These are phyloP conservation scores for Micropoecilia bifurca DNA, from an alignment of 2,797 vertebrate species.

Conservation along the genomic window DNA sequence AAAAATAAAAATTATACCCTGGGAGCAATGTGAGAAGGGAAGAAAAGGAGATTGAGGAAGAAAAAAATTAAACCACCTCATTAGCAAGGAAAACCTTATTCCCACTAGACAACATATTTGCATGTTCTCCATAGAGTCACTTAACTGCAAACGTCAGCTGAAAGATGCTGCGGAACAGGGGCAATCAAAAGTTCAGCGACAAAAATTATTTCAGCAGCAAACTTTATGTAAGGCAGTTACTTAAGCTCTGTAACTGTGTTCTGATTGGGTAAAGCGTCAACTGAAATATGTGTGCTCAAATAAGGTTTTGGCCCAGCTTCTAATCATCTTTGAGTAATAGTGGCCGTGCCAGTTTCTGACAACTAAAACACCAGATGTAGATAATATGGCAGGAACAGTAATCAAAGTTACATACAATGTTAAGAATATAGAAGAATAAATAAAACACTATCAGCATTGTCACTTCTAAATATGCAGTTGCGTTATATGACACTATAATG, in stretches of 20 bases:
- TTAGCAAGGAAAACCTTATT: constrained; percentile 60
- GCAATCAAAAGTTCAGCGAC: constrained; percentile 70
- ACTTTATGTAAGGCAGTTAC: constrained; percentile 15
- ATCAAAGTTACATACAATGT: background rate
- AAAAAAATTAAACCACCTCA: constrained; percentile 59
- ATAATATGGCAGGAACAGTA: background rate
- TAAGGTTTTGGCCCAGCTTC: background rate
- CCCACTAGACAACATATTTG: constrained; percentile 64
- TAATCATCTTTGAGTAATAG: background rate
- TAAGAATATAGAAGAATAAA: background rate
- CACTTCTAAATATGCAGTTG: background rate
- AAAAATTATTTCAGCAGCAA: constrained; percentile 47
- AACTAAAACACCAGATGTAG: background rate
- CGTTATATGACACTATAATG: background rate
- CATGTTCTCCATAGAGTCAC: constrained; percentile 56
- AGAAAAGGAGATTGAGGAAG: background rate
- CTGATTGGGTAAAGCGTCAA: background rate
- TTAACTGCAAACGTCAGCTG: constrained; percentile 44
- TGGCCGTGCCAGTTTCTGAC: background rate
- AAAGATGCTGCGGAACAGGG: constrained; percentile 41
- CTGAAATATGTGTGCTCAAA: background rate
- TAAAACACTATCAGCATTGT: background rate
- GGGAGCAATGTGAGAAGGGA: constrained; percentile 13
- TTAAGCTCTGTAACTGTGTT: constrained; percentile 11
- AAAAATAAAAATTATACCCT: constrained; percentile 33